phyloP scores from a whole-genome alignment of 2,113 vertebrate genomes.

The Tachuris rubrigastra region DNA sequence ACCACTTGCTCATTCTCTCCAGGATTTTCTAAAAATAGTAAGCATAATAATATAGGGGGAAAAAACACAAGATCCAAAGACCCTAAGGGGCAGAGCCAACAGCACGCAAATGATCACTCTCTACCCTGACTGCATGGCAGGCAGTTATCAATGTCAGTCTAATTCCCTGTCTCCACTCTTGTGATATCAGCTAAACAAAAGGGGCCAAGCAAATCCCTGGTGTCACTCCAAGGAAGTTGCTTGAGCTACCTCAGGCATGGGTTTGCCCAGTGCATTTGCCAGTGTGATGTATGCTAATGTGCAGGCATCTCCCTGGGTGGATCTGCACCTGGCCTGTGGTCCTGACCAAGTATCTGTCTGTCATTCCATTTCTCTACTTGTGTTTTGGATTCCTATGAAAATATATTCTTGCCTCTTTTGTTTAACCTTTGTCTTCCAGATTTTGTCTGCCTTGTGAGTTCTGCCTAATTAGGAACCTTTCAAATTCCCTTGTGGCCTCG shows the following conservation, averaged over 20 bases:
- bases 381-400: neutral
- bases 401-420: conserved; percentile 26
- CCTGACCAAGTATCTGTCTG: neutral
- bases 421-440: conserved; percentile 53
- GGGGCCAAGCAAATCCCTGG: neutral
- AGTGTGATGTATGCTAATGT: neutral
- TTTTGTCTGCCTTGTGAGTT: conserved; percentile 52
- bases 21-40: neutral
- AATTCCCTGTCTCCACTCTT: neutral
- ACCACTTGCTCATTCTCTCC: neutral
- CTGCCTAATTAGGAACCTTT: conserved; percentile 63
- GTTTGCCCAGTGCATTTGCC: neutral
- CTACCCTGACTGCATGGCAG: neutral
- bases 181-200: neutral
- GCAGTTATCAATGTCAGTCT: neutral
- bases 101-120: neutral
- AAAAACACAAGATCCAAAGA: neutral
- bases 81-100: neutral
- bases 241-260: neutral
- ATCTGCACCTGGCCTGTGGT: neutral
- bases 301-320: neutral
- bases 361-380: neutral
- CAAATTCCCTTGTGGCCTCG: conserved; percentile 35
- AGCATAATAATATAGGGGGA: neutral
- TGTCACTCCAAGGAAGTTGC: neutral